A percentile compares a stretch with the other conserved stretches of the same genome.
Evolutionary conservation across 1,140 invertebrate genomes (phyloP).

Genomic region (Scaptomyza pallida): DNA sequence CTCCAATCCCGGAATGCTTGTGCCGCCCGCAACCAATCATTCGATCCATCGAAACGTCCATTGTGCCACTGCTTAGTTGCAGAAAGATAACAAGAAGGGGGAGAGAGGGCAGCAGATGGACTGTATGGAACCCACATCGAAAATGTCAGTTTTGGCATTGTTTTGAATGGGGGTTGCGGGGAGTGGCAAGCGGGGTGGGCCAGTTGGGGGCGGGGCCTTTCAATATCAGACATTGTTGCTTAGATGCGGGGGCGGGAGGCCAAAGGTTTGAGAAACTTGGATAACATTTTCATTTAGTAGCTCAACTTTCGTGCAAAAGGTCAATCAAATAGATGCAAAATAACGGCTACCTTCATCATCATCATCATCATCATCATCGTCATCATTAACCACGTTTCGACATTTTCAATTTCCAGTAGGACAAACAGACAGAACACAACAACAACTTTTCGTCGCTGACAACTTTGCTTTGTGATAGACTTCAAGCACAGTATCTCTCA

Average conservation of each 20-base stretch:
- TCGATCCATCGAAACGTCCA: slow-evolving; percentile 25
- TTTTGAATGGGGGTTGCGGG: neutral
- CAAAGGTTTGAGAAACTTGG: slow-evolving; percentile 1
- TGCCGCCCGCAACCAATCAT: slow-evolving; percentile 19
- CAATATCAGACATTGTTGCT: slow-evolving; percentile 23
- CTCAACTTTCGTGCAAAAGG: slow-evolving; percentile 27
- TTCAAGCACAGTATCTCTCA: slow-evolving; percentile 1
- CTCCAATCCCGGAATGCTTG: slow-evolving; percentile 2
- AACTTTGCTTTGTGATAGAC: slow-evolving; percentile 1
- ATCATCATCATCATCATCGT: too few relatives aligned
- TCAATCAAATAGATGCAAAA: slow-evolving; percentile 43
- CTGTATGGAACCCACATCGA: slow-evolving; percentile 60
- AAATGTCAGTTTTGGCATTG: slow-evolving; percentile 59
- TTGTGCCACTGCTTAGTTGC: slow-evolving; percentile 31
- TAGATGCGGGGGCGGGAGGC: too few relatives aligned
- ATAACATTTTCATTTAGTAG: slow-evolving; percentile 21
- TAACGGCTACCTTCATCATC: slow-evolving; percentile 40
- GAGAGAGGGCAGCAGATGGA: neutral
- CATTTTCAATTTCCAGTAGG: too few relatives aligned
- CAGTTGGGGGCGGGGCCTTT: neutral
- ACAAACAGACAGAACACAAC: neutral
- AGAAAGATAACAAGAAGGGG: slow-evolving; percentile 3
- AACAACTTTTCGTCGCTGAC: slow-evolving; percentile 18
- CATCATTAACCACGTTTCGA: too few relatives aligned
- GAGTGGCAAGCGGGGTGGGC: too few relatives aligned